phyloP scores from a whole-genome alignment of 2,113 vertebrate species.

The Pygoscelis adeliae region DNA sequence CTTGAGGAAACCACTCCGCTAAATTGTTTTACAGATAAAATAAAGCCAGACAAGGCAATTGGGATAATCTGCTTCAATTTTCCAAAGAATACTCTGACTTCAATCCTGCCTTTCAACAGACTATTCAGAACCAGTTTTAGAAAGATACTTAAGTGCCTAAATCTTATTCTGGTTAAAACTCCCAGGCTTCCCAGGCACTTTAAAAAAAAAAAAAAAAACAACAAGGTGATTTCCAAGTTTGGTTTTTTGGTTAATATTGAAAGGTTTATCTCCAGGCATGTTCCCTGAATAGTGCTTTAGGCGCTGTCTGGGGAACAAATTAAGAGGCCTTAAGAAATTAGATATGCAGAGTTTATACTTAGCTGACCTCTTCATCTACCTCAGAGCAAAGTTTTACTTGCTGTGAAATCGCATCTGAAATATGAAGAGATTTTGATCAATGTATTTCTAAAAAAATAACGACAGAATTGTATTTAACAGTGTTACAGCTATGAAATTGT shows the following conservation, averaged over 20 bases:
- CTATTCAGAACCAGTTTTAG: neutral
- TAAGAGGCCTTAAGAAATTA: neutral
- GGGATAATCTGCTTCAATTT: neutral
- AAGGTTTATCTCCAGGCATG: neutral
- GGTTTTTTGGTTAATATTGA: neutral
- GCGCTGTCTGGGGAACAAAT: neutral
- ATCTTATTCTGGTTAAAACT: neutral
- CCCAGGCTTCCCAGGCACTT: neutral
- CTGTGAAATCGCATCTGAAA: conserved; percentile 72
- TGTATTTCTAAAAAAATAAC: neutral
- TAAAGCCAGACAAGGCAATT: neutral
- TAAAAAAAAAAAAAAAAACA: neutral
- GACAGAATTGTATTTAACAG: neutral
- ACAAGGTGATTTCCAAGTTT: no score
- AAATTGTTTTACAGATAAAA: neutral
- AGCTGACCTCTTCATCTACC: conserved; percentile 77
- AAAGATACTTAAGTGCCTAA: neutral
- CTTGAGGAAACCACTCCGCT: neutral
- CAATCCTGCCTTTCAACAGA: neutral
- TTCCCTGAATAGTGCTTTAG: neutral
- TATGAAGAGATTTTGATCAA: conserved; percentile 42
- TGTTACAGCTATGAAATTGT: neutral
- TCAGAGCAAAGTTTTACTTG: conserved; percentile 67
- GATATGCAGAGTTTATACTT: neutral
- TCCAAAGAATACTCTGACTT: neutral